These are phyloP conservation scores for Zygogramma bicolorata DNA, from an alignment of 2,888 invertebrate species.

Conservation along the genomic window DNA sequence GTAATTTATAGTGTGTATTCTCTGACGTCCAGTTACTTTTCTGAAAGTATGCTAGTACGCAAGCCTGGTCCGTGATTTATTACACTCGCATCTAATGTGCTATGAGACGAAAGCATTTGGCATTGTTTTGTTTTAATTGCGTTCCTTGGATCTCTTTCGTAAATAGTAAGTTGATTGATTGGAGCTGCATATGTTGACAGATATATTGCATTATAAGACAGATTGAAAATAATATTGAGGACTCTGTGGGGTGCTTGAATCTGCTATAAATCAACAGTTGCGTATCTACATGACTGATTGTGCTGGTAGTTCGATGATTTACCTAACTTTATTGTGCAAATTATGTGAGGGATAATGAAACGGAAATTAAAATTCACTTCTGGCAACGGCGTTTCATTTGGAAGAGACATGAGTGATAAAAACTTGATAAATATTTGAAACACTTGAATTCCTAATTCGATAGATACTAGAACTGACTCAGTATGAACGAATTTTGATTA, in stretches of 20 bases:
- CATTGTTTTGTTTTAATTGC: conserved; percentile 44
- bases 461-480: no score
- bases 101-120: conserved; percentile 39
- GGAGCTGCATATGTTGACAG: conserved; percentile 36
- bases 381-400: no score
- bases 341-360: no score
- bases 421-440: no score
- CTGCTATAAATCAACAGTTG: neutral
- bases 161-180: conserved; percentile 37
- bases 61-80: conserved; percentile 40
- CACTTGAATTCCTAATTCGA: no score
- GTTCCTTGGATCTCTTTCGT: conserved; percentile 38
- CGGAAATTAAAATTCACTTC: no score
- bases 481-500: no score
- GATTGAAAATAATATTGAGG: conserved; percentile 25
- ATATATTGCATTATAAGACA: conserved; percentile 36
- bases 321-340: no score
- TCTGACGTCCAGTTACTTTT: conserved; percentile 39
- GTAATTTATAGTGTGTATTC: conserved; percentile 44
- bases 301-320: no score
- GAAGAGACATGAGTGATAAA: no score
- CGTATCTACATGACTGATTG: neutral
- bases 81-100: conserved; percentile 37
- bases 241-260: conserved; percentile 19
- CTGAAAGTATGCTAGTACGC: conserved; percentile 35